Conservation (phyloP, 2,113 vertebrate species). For the Rattus norvegicus region GRCr8 NC_086023.1:50340001-50340500, state of each 20-base stretch:
- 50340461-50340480: not conserved
- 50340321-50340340: not conserved
- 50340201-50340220: not conserved
- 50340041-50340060: not conserved
- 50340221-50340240: not conserved
- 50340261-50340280: not conserved
- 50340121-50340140: not conserved
- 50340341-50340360: not conserved
- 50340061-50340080: not conserved
- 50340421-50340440: not conserved
- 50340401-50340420: not conserved
- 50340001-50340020: rapidly evolving
- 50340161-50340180: not conserved
- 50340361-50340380: not conserved
- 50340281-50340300: not conserved
- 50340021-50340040: rapidly evolving
- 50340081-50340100: not conserved
- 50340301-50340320: not conserved
- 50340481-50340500: not conserved
- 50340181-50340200: not conserved
- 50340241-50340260: not conserved
- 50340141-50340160: not conserved
- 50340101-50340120: not conserved
- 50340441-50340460: not conserved
- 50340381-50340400: not conserved